Evolutionary conservation across 2,888 invertebrate genomes (phyloP).

Genomic region (Lasioglossum marginatum): DNA sequence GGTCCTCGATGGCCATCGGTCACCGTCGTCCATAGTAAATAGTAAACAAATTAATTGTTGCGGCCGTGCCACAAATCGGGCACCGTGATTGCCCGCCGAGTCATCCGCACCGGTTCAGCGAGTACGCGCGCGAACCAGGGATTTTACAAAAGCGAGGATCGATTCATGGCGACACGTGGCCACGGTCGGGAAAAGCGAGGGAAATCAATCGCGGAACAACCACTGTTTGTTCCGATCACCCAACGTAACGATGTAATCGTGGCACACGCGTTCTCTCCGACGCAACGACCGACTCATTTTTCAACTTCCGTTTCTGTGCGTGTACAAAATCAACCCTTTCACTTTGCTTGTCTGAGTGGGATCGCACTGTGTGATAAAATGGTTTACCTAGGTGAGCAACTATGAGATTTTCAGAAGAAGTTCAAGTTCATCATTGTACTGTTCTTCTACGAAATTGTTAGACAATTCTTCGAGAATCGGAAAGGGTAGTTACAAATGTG

Average conservation of each 20-base stretch:
- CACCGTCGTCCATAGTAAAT: conserved; percentile 65
- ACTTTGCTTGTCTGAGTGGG: neutral
- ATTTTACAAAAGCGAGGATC: conserved; percentile 63
- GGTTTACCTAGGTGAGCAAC: neutral
- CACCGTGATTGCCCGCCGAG: conserved; percentile 70
- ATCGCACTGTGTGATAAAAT: neutral
- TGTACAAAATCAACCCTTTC: conserved; percentile 6
- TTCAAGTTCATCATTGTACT: neutral
- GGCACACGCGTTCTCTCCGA: neutral
- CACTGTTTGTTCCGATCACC: conserved; percentile 33
- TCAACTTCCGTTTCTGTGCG: neutral
- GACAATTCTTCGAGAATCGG: no score
- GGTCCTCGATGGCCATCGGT: conserved; percentile 20
- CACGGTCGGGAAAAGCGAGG: conserved; percentile 27
- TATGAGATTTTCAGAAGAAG: neutral
- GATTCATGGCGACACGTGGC: conserved; percentile 51
- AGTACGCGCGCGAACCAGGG: conserved; percentile 12
- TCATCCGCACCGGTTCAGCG: conserved; percentile 45
- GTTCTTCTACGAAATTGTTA: neutral
- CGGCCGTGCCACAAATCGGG: conserved; percentile 75
- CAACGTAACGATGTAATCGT: conserved; percentile 26
- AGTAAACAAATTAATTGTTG: conserved; percentile 80
- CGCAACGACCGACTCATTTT: neutral
- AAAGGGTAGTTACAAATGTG: no score
- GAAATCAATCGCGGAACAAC: conserved; percentile 39